phyloP scores from a whole-genome alignment of 2,888 invertebrate genomes.

The Eristalis intricaria region DNA sequence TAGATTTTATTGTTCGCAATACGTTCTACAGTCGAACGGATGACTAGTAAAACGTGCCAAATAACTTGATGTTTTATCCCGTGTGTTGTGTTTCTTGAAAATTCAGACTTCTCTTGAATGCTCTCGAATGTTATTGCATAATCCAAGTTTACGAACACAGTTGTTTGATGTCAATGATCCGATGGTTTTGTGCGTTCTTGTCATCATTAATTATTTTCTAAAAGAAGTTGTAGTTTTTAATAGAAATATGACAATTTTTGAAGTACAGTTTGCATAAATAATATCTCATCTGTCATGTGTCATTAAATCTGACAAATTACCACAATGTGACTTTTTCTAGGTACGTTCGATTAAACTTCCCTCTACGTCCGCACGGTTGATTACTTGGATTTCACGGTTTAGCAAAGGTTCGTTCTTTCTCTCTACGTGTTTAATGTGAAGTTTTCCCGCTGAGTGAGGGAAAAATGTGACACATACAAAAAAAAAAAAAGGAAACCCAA shows the following conservation, averaged over 20 bases:
- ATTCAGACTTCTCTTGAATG: neutral
- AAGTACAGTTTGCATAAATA: too few relatives aligned
- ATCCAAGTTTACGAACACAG: neutral
- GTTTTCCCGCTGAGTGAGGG: neutral
- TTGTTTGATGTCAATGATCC: neutral
- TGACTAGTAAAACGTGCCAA: neutral
- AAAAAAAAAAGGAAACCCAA: slow-evolving; percentile 21
- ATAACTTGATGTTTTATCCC: neutral
- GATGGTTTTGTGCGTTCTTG: neutral
- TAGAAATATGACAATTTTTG: neutral
- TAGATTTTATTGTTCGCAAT: neutral
- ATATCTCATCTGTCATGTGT: neutral
- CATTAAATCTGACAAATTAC: neutral
- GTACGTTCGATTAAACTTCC: neutral
- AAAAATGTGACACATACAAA: neutral
- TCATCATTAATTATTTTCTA: too few relatives aligned
- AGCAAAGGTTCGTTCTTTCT: neutral
- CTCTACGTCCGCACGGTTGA: neutral
- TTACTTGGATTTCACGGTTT: neutral
- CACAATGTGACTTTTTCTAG: neutral
- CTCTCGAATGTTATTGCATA: neutral
- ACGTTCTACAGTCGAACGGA: neutral
- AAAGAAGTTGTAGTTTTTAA: neutral
- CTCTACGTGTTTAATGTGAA: neutral
- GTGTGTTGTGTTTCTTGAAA: neutral